Evolutionary conservation across 2,797 vertebrate genomes (phyloP).

Genomic region (Myotis pilosus): DNA sequence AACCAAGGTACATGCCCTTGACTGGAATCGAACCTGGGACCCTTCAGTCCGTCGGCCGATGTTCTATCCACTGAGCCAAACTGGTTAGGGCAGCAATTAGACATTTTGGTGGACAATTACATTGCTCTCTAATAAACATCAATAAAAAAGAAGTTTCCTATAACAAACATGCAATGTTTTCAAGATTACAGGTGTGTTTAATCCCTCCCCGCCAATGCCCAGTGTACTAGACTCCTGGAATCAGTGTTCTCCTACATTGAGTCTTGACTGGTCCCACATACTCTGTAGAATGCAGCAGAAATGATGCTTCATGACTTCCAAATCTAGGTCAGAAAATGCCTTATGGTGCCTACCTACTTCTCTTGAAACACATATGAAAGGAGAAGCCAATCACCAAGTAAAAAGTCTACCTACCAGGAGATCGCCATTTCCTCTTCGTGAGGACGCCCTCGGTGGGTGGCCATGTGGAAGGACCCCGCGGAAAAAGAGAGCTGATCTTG

Average conservation of each 20-base stretch:
- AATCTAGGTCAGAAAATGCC: background rate
- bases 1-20: too few species aligned
- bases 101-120: background rate
- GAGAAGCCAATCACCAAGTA: background rate
- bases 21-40: too few species aligned
- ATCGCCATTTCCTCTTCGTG: background rate
- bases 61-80: too few species aligned
- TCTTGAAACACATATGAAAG: background rate
- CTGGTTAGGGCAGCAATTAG: background rate
- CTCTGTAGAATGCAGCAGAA: background rate
- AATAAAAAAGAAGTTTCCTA: background rate
- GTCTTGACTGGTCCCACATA: background rate
- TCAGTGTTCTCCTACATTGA: background rate
- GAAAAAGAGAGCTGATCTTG: background rate
- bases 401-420: background rate
- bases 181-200: background rate
- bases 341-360: background rate
- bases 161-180: background rate
- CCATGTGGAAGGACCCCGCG: rapidly evolving
- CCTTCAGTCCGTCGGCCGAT: too few species aligned
- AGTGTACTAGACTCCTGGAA: background rate
- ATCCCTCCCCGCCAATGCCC: too few species aligned
- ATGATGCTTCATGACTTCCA: background rate
- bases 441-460: background rate
- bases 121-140: background rate